Evolutionary conservation across 2,888 invertebrate species (phyloP).

Genomic region (Acanthoscelides obtectus): DNA sequence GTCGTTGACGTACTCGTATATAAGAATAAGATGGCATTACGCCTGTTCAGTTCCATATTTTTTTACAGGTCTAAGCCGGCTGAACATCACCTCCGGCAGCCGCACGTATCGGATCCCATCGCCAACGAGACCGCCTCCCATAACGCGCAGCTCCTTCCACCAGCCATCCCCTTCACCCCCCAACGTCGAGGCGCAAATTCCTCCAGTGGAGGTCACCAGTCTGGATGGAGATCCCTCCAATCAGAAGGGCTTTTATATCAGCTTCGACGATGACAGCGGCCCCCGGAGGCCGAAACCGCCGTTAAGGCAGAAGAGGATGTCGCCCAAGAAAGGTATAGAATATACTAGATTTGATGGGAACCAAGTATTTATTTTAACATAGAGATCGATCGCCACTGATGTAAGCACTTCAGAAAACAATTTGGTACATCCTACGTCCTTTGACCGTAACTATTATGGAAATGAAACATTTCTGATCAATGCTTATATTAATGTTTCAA

Average conservation of each 20-base stretch:
- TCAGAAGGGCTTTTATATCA: conserved; percentile 89
- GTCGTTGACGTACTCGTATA: too few relatives aligned
- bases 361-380: too few relatives aligned
- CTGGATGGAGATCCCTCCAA: conserved; percentile 50
- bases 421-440: too few relatives aligned
- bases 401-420: too few relatives aligned
- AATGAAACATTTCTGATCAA: too few relatives aligned
- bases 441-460: too few relatives aligned
- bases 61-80: conserved; percentile 60
- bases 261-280: conserved; percentile 82
- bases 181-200: conserved; percentile 22
- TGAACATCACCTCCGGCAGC: conserved; percentile 83
- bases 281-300: conserved; percentile 88
- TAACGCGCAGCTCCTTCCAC: conserved; percentile 63
- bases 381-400: too few relatives aligned
- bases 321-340: conserved; percentile 66
- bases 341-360: not conserved
- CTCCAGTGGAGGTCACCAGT: conserved; percentile 46
- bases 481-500: too few relatives aligned
- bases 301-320: conserved; percentile 66
- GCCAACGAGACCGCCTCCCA: conserved; percentile 74
- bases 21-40: too few relatives aligned
- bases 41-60: not conserved
- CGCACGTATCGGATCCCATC: conserved; percentile 87
- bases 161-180: conserved; percentile 44